These are phyloP conservation scores for Anoplolepis gracilipes DNA, from an alignment of 1,140 invertebrate genomes.

Conservation along the genomic window DNA sequence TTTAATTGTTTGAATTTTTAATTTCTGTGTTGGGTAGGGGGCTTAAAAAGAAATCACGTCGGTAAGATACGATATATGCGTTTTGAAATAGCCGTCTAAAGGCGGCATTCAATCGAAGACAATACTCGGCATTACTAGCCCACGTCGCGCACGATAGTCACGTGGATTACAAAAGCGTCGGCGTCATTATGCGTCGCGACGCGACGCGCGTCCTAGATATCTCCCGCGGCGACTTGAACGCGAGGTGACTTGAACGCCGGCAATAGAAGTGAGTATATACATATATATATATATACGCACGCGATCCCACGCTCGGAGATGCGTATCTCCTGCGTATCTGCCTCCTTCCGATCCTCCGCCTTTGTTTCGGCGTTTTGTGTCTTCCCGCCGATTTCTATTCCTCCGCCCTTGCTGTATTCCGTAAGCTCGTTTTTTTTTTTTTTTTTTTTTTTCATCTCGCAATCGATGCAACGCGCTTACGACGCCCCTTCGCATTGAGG, in stretches of 20 bases:
- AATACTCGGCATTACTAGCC: conserved; percentile 21
- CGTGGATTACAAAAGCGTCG: conserved; percentile 62
- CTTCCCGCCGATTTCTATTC: conserved; percentile 71
- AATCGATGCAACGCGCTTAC: neutral
- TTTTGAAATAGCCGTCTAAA: neutral
- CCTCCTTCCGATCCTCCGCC: conserved; percentile 63
- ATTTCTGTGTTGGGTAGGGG: neutral
- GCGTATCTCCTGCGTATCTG: conserved; percentile 72
- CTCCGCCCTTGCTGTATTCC: conserved; percentile 27
- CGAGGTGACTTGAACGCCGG: conserved; percentile 50
- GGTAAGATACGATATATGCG: neutral
- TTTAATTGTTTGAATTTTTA: neutral
- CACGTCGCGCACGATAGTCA: conserved; percentile 50
- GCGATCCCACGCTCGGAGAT: conserved; percentile 60
- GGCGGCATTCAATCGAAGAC: conserved; percentile 12
- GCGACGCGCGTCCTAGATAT: conserved; percentile 55
- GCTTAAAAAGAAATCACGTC: neutral
- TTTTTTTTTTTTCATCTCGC: conserved; percentile 28
- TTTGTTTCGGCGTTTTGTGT: conserved; percentile 72
- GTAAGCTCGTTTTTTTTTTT: neutral
- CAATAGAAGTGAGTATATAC: no score
- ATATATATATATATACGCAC: no score
- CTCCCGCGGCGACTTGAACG: no score
- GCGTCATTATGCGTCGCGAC: conserved; percentile 58
- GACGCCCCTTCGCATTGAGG: no score